Conservation (phyloP, 1,140 invertebrate genomes). For the Papilio machaon region DNA sequence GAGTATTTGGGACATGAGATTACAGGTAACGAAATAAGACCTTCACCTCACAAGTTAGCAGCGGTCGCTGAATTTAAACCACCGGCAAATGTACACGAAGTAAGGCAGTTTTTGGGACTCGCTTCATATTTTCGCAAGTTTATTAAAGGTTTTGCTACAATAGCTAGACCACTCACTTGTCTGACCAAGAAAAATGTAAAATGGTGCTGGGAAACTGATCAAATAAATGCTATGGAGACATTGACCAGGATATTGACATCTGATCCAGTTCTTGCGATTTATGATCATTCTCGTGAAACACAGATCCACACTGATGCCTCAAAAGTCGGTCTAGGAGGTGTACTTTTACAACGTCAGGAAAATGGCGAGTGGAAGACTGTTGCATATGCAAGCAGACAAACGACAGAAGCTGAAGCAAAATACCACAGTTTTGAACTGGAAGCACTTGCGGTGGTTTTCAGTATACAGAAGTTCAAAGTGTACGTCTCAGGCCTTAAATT, state of each 20-base stretch:
- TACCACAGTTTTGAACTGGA: constrained; percentile 46
- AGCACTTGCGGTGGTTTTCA: constrained; percentile 43
- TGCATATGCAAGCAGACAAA: constrained; percentile 44
- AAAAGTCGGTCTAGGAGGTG: constrained; percentile 41
- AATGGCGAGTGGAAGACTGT: constrained; percentile 35
- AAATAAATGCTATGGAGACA: constrained; percentile 40
- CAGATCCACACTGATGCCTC: constrained; percentile 48
- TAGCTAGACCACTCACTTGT: constrained; percentile 44
- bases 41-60: too few species aligned
- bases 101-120: neutral
- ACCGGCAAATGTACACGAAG: too few species aligned
- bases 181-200: constrained; percentile 41
- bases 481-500: constrained; percentile 37
- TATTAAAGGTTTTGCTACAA: constrained; percentile 43
- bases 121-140: constrained; percentile 38
- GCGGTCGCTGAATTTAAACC: too few species aligned
- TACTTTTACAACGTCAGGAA: constrained; percentile 41
- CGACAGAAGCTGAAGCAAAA: constrained; percentile 42
- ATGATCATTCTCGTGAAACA: constrained; percentile 34
- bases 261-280: constrained; percentile 45
- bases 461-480: constrained; percentile 32
- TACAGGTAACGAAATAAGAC: too few species aligned
- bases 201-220: constrained; percentile 44
- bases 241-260: constrained; percentile 36
- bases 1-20: too few species aligned